Base-by-base conservation (phyloP, 2,888 invertebrate species). In the Drosophila robusta region DNA sequence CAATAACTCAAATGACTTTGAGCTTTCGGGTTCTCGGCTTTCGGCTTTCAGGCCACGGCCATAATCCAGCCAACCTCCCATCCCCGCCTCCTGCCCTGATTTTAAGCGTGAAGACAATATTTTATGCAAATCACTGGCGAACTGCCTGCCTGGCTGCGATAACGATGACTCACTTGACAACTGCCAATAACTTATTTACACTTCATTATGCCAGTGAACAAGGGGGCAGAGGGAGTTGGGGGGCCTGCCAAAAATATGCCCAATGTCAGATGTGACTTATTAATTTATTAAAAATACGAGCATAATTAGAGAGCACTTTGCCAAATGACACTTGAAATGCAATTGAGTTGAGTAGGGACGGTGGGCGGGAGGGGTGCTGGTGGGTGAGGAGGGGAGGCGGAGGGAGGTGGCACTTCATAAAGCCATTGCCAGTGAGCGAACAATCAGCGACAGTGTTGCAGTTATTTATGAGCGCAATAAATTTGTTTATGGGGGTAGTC, bases 131-230 rank as follows among this genome's bases (percentile, higher is more conserved):
- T 85, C 85, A 85, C 87, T 82, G 82, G 39, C 42, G 54, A 67
- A 67, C 45, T 54, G 58, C 51, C 56, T 51, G 55, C 55, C 56
- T 66, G 54, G 65, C 66, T 62, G 57, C 73, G 81, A 79, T 80
- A 82, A 70, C 86, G 83, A 81, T 81, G 82, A 85, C 77, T 85
- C 87, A 85, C 88, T 86, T 88, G 89, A 86, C 83, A 87, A 79
- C 85, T 89, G 89, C 85, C 85, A 86, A 89, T 89, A 89, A 85
- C 81, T 89, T 87, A 87, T 86, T 86, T 89, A 89, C 85, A 89
- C 85, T 87, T 87, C 87, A 89, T 86, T 86, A 87, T 89, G 57
- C 64, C 69, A 70, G 8, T 2, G 24, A 44, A 54, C 26, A 18
- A 7, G 16, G 14, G 22, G 18, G 18, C 18, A 18, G 18, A 18